Evolutionary conservation across 2,888 invertebrate genomes (phyloP).

Genomic region (Drosophila macrospina): DNA sequence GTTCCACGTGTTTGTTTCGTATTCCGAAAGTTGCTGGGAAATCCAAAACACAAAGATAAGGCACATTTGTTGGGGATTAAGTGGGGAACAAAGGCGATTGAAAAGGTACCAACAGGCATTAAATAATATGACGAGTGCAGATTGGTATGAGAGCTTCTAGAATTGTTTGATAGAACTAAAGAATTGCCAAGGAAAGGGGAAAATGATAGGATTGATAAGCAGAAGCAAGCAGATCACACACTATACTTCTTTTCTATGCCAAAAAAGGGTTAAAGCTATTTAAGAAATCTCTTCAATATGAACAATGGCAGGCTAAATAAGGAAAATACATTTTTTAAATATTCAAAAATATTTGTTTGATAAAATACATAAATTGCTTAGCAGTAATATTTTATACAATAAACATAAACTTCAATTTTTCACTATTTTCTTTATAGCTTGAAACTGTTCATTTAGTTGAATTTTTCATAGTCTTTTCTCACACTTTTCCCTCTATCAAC

Average conservation of each 20-base stretch:
- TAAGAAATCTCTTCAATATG: not conserved
- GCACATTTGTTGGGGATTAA: conserved; percentile 70
- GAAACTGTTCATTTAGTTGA: not conserved
- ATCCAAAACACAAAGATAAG: conserved; percentile 67
- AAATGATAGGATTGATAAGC: not conserved
- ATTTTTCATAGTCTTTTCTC: not conserved
- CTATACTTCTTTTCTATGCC: not conserved
- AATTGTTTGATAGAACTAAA: not conserved
- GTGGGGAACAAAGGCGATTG: conserved; percentile 33
- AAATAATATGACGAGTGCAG: conserved; percentile 11
- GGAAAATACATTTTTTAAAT: not conserved
- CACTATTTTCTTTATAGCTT: not conserved
- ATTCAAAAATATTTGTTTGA: not conserved
- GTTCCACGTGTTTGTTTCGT: conserved; percentile 30
- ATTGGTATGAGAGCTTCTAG: conserved; percentile 14
- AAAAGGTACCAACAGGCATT: conserved; percentile 25
- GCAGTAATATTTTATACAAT: too few species aligned
- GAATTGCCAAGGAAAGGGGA: too few species aligned
- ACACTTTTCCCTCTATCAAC: conserved; percentile 4
- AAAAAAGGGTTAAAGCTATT: not conserved
- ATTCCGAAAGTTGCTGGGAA: conserved; percentile 35
- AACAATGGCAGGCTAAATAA: too few species aligned
- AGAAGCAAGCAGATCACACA: conserved; percentile 12
- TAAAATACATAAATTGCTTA: too few species aligned
- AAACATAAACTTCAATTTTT: too few species aligned